phyloP scores from a whole-genome alignment of 2,888 invertebrate genomes.

The Notodonta ziczac region DNA sequence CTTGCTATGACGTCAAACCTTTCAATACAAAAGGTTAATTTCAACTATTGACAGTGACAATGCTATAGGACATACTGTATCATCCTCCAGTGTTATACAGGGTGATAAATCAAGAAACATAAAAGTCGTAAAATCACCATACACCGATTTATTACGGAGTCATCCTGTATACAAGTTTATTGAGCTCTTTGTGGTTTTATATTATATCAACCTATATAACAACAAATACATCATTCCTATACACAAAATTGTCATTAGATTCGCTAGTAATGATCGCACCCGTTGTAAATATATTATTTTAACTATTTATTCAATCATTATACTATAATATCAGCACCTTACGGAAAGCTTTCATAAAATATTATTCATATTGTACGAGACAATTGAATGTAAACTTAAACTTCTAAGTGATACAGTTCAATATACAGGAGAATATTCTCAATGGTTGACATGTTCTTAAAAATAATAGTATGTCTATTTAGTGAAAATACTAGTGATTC shows the following conservation, averaged over 20 bases:
- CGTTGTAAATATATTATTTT: background rate
- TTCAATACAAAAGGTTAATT: conserved; percentile 16
- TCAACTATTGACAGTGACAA: conserved; percentile 18
- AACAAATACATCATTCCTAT: background rate
- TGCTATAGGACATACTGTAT: conserved; percentile 2
- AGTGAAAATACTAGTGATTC: background rate
- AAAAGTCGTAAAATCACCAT: no score
- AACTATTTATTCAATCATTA: background rate
- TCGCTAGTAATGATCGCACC: background rate
- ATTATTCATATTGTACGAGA: background rate
- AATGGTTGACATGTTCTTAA: no score
- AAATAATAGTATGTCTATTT: background rate
- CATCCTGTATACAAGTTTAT: background rate
- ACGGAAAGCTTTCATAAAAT: background rate
- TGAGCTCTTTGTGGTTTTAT: no score
- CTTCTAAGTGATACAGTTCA: background rate
- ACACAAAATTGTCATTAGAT: background rate
- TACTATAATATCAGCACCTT: background rate
- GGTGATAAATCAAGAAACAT: no score
- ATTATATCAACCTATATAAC: background rate
- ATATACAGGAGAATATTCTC: background rate
- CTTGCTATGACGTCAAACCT: conserved; percentile 12
- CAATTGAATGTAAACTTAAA: background rate
- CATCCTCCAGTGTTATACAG: no score
- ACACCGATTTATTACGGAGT: background rate